Evolutionary conservation across 2,113 vertebrate species (phyloP), one percentile per base, ranked within the genome.

Genomic region (Suncus etruscus): DNA sequence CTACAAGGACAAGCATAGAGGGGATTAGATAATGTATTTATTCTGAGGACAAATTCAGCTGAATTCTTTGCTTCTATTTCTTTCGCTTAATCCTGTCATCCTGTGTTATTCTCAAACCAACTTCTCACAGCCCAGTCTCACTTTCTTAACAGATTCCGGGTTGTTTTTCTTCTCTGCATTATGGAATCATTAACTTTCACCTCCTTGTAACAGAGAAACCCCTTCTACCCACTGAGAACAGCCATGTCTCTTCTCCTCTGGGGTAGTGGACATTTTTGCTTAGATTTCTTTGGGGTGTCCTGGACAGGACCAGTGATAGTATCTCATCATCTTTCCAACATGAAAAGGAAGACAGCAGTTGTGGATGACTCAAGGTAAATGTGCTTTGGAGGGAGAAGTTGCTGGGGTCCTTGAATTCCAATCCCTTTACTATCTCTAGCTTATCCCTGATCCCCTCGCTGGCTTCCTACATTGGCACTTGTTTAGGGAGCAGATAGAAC

Each of bases 401-500:
- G 16, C 58, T 22, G 18, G 58, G 58, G 58, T 61, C 58, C 58
- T 61, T 20, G 58, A 61, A 20, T 22, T 20, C 58, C 58, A 61
- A 61, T 61, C 58, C 22, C 58, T 61, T 22, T 22, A 22, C 58
- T 61, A 22, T 61, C 4, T 20, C 16, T 22, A 61, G 45, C 65
- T 32, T 25, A 22, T 61, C 27, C 11, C 24, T 22, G 58, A 68
- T 22, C 78, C 10, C 72, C 69, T 31, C 11, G 7, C 58, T 20
- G 18, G 16, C 58, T 6, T 22, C 58, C 22, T 72, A 45, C 50
- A 32, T 61, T 32, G 79, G 29, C 72, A 54, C 11, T 65, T 29
- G 16, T 31, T 80, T 47, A 32, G 12, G 74, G 47, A 92, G 80
- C 25, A 91, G 76, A 75, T 51, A 48, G 3, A 87, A 75, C 15